These are phyloP conservation scores for Eupsittula cactorum DNA, from an alignment of 2,113 vertebrate species.

Conservation along the genomic window DNA sequence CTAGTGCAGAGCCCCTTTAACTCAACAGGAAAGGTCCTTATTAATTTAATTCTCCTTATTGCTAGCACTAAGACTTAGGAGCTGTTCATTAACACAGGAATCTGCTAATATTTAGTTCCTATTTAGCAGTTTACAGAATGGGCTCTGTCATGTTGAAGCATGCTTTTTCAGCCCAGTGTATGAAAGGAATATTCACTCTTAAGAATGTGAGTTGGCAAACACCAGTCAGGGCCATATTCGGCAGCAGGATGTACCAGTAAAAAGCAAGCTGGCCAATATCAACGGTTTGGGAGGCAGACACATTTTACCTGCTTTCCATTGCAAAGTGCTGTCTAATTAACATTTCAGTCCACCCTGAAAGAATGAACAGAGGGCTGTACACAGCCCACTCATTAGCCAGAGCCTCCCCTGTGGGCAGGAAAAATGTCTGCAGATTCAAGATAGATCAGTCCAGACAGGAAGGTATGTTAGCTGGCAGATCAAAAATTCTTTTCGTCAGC, in stretches of 20 bases:
- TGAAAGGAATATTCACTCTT: neutral
- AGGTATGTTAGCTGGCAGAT: neutral
- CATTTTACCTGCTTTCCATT: neutral
- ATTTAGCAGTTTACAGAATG: neutral
- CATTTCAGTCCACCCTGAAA: neutral
- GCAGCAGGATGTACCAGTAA: neutral
- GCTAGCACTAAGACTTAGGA: neutral
- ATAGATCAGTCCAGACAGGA: neutral
- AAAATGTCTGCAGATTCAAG: neutral
- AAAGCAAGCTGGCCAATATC: neutral
- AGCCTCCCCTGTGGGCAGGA: neutral
- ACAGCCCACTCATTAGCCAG: neutral
- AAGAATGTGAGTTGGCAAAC: neutral
- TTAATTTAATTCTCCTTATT: neutral
- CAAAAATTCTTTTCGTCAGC: neutral
- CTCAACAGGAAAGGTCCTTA: neutral
- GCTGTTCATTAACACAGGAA: neutral
- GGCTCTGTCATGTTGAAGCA: neutral
- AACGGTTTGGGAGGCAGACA: neutral
- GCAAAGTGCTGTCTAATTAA: neutral
- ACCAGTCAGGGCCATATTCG: neutral
- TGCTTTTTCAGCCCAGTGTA: neutral
- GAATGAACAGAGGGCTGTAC: neutral
- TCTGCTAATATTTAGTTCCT: neutral
- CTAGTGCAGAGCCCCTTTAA: neutral